Evolutionary conservation across 2,113 vertebrate genomes (phyloP).

Genomic region (Carassius carassius): DNA sequence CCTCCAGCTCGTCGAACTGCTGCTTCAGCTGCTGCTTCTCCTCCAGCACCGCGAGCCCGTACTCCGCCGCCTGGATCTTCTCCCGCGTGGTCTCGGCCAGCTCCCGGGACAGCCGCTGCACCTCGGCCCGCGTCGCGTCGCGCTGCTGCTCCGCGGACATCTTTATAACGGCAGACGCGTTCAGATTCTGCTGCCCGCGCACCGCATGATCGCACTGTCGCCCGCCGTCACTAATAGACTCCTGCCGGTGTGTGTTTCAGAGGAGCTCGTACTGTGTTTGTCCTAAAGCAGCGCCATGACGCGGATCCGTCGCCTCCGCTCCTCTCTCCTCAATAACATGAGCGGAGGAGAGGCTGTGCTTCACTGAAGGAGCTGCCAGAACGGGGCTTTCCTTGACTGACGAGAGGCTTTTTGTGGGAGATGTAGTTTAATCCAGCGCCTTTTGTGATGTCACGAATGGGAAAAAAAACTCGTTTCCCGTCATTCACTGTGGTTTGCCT

Average conservation of each 20-base stretch:
- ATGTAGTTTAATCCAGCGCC: not conserved
- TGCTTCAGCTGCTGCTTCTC: slow-evolving; percentile 96
- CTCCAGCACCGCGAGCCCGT: slow-evolving; percentile 91
- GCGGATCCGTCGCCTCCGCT: not conserved
- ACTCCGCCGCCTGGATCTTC: slow-evolving; percentile 98
- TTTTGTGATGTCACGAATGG: accelerated
- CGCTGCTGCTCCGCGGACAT: slow-evolving; percentile 71
- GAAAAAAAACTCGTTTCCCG: not conserved
- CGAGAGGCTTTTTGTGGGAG: not conserved
- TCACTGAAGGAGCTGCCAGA: not conserved
- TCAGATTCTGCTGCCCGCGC: not conserved
- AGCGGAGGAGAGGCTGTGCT: not conserved
- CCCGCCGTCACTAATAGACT: not conserved
- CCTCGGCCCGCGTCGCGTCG: slow-evolving; percentile 85
- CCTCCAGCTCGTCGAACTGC: slow-evolving; percentile 89
- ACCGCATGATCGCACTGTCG: not conserved
- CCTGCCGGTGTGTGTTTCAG: not conserved
- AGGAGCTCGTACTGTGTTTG: not conserved
- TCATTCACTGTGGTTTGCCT: slow-evolving; percentile 11
- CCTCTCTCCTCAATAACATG: slow-evolving; percentile 29
- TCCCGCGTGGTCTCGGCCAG: slow-evolving; percentile 90
- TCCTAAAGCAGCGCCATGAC: slow-evolving; percentile 27
- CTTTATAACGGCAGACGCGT: not conserved
- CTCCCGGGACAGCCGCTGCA: slow-evolving; percentile 87
- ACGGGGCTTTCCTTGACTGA: not conserved